phyloP scores from a whole-genome alignment of 2,888 invertebrate species.

The Erannis defoliaria region DNA sequence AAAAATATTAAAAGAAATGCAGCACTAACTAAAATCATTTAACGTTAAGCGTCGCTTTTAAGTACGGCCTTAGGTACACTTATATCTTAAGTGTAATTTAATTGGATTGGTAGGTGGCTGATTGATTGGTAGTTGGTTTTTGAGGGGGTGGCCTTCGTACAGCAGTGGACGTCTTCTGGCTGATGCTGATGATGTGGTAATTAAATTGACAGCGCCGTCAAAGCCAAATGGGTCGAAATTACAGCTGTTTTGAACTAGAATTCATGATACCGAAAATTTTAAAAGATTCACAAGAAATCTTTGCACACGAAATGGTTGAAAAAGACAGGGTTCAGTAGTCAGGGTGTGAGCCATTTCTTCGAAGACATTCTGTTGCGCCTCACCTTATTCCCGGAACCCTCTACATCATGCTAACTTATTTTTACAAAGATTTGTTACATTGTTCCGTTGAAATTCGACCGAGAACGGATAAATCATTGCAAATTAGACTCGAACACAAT shows the following conservation, averaged over 20 bases:
- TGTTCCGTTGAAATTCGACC: conserved; percentile 42
- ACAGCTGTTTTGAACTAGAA: background rate
- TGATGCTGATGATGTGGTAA: no score
- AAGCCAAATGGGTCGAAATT: background rate
- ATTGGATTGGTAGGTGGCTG: no score
- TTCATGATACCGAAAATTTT: background rate
- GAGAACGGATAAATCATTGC: conserved; percentile 52
- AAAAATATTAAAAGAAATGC: no score
- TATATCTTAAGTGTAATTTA: no score
- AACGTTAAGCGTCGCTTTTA: no score
- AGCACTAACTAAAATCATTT: no score
- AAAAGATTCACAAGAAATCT: conserved; percentile 14
- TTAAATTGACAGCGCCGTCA: background rate
- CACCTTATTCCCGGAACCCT: conserved; percentile 48
- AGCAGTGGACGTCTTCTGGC: no score
- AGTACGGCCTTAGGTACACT: no score
- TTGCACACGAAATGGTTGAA: conserved; percentile 20
- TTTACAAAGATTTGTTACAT: conserved; percentile 44
- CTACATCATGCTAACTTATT: conserved; percentile 34
- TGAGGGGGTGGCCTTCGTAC: no score
- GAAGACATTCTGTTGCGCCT: conserved; percentile 46
- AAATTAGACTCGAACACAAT: conserved; percentile 48
- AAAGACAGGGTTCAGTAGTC: conserved; percentile 40
- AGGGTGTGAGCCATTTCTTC: conserved; percentile 42
- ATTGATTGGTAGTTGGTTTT: no score